Conservation (phyloP, 2,888 invertebrate species). For the Mesodorylaimus sp. region DNA sequence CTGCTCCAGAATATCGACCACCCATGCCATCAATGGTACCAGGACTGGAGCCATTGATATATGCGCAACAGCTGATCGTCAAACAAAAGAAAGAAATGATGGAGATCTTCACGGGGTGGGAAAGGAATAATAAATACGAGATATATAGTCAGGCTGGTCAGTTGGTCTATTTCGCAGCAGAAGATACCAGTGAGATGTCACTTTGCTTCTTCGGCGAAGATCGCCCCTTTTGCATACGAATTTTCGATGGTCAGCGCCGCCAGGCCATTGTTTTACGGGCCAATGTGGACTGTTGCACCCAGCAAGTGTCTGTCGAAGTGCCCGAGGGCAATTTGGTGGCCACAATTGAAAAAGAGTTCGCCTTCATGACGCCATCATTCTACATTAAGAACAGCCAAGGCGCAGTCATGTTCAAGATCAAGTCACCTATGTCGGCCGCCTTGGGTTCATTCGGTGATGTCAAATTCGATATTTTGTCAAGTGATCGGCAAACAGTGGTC, state of each 20-base stretch:
- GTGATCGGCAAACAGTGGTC: neutral
- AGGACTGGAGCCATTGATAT: neutral
- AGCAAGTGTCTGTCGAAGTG: neutral
- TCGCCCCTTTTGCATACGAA: constrained; percentile 3
- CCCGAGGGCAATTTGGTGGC: neutral
- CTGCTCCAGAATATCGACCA: no score
- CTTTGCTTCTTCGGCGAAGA: constrained; percentile 2
- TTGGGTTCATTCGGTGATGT: neutral
- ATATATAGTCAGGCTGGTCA: constrained; percentile 16
- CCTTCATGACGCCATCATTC: constrained; percentile 1
- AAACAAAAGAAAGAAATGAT: constrained; percentile 10
- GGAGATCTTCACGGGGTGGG: constrained; percentile 16
- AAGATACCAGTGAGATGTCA: neutral
- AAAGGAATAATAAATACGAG: constrained; percentile 17
- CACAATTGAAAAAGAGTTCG: neutral
- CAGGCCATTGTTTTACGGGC: neutral
- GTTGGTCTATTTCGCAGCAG: constrained; percentile 15
- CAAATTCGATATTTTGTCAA: neutral
- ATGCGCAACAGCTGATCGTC: constrained; percentile 1
- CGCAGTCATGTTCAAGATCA: neutral
- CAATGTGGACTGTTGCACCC: neutral
- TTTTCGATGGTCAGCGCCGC: neutral
- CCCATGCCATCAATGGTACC: no score
- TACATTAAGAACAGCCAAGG: neutral
- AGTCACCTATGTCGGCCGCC: neutral